Evolutionary conservation across 2,888 invertebrate species (phyloP).

Genomic region (Elegia similella): DNA sequence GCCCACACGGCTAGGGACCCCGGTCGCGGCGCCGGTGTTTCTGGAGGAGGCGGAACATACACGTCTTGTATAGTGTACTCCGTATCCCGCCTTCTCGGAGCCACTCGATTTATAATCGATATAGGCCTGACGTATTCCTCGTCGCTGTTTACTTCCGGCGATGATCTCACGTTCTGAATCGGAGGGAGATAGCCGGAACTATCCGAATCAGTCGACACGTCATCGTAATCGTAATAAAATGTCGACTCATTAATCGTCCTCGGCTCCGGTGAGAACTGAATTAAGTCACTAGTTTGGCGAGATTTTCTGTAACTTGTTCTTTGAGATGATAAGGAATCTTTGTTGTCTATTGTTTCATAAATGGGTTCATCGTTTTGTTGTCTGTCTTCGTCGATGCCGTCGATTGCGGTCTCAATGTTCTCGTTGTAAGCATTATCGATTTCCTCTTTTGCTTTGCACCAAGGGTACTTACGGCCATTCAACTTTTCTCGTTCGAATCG

Average conservation of each 20-base stretch:
- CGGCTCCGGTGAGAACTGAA: constrained; percentile 60
- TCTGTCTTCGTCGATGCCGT: constrained; percentile 26
- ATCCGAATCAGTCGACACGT: constrained; percentile 49
- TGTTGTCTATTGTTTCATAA: constrained; percentile 52
- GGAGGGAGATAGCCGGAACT: constrained; percentile 61
- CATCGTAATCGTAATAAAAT: constrained; percentile 42
- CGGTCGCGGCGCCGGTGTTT: constrained; percentile 65
- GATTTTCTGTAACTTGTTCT: constrained; percentile 8
- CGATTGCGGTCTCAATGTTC: constrained; percentile 32
- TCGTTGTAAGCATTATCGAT: constrained; percentile 51
- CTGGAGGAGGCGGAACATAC: constrained; percentile 74
- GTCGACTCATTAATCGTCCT: constrained; percentile 40
- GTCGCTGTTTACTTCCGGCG: constrained; percentile 52
- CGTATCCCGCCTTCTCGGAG: constrained; percentile 52
- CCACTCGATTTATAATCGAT: constrained; percentile 65
- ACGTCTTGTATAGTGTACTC: constrained; percentile 64
- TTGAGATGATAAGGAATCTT: constrained; percentile 17
- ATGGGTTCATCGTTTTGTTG: constrained; percentile 38
- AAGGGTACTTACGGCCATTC: constrained; percentile 87
- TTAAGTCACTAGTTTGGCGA: constrained; percentile 51
- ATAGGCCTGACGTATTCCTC: constrained; percentile 62
- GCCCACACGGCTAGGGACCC: constrained; percentile 70
- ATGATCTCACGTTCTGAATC: constrained; percentile 30
- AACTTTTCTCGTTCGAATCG: constrained; percentile 90
- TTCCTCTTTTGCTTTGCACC: constrained; percentile 69